Evolutionary conservation across 2,888 invertebrate species (phyloP).

Genomic region (Melinaea marsaeus): DNA sequence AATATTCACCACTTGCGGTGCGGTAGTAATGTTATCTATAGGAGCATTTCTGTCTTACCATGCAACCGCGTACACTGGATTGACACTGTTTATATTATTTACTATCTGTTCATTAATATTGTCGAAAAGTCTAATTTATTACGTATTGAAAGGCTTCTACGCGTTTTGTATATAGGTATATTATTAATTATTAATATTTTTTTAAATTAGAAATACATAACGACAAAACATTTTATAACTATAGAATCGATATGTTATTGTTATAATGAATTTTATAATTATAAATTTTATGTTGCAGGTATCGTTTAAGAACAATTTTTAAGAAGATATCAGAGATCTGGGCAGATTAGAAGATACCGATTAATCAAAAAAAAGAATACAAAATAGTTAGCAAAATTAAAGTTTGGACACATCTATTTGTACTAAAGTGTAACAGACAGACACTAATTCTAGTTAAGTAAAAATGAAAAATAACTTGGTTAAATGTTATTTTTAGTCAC

Average conservation of each 20-base stretch:
- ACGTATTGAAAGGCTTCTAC: slow-evolving; percentile 40
- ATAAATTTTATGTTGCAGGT: slow-evolving; percentile 34
- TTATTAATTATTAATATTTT: not conserved
- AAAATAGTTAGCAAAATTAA: slow-evolving; percentile 26
- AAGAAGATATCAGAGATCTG: slow-evolving; percentile 37
- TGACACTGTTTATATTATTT: slow-evolving; percentile 32
- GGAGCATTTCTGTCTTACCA: slow-evolving; percentile 16
- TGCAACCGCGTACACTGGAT: slow-evolving; percentile 36
- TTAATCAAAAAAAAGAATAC: slow-evolving; percentile 31
- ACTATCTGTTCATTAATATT: slow-evolving; percentile 34
- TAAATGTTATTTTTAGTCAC: no score
- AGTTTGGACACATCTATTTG: slow-evolving; percentile 42
- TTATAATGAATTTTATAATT: not conserved
- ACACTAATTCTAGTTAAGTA: slow-evolving; percentile 43
- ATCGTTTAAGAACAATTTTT: slow-evolving; percentile 33
- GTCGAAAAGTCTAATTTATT: slow-evolving; percentile 48
- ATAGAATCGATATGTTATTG: not conserved
- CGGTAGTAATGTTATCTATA: slow-evolving; percentile 10
- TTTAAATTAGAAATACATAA: not conserved
- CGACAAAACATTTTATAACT: not conserved
- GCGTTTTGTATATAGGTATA: no score
- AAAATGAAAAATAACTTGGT: not conserved
- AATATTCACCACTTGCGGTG: slow-evolving; percentile 24
- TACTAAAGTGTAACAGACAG: slow-evolving; percentile 42
- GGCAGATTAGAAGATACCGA: slow-evolving; percentile 44